Percentiles rank a stretch among this genome's conserved stretches.
Evolutionary conservation across 2,888 invertebrate species (phyloP).

Genomic region (Mimachlamys varia): DNA sequence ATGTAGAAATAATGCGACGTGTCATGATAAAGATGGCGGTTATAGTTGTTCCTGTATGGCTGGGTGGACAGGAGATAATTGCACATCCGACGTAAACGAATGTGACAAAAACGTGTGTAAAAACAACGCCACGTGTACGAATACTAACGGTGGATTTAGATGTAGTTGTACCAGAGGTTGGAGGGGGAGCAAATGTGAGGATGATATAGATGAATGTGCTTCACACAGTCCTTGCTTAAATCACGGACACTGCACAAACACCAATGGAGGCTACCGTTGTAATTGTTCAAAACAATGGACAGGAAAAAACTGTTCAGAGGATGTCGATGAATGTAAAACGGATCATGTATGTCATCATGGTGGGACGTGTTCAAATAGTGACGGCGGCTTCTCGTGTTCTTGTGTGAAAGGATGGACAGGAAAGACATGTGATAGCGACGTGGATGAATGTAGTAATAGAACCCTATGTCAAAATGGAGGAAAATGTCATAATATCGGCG

Average conservation of each 20-base stretch:
- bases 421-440: background rate
- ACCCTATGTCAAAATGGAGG: conserved; percentile 17
- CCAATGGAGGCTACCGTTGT: background rate
- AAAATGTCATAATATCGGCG: background rate
- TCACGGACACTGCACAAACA: conserved; percentile 5
- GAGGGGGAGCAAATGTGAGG: background rate
- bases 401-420: background rate
- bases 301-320: background rate
- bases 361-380: background rate
- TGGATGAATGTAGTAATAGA: background rate
- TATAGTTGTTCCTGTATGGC: background rate
- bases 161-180: background rate
- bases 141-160: background rate
- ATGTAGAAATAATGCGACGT: no score
- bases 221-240: background rate
- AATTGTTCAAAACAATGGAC: background rate
- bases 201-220: background rate
- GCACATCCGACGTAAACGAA: background rate
- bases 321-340: background rate
- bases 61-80: background rate
- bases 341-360: background rate
- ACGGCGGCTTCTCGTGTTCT: background rate
- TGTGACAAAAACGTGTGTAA: background rate
- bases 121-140: background rate
- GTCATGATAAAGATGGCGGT: background rate